Base-by-base conservation (phyloP, 1,140 invertebrate species). In the Heliothis virescens region DNA sequence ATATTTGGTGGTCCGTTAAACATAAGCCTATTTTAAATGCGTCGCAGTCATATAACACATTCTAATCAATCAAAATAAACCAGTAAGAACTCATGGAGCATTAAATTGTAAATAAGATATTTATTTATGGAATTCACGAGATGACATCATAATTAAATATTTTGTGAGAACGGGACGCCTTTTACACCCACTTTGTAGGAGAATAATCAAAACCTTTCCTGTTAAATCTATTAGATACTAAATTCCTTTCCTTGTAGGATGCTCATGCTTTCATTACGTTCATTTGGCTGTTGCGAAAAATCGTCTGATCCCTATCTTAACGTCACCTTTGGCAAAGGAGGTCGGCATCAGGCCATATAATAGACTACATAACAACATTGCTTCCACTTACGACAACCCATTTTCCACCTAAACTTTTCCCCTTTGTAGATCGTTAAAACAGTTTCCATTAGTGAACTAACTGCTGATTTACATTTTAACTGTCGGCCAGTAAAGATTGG, bases 391-490 rank as follows among this genome's bases (percentile, higher is more conserved):
- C 72, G 41, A 48, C 41, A 67, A 60, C n/a, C 41, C 18, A 75
- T 62, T 50, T 75, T 62, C 72, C 18, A 15, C 9, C n/a, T 73
- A 75, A 75, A 75, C 41, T 75, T 75, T 74, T 72, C 55, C 53
- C 72, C 18, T 9, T 71, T 71, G 34, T 53, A 7, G 55, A 29
- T 62, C 72, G 72, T 62, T 75, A 55, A 74, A 63, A 77, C 74
- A 62, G 59, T 77, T 65, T 65, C 74, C 74, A 77, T 77, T 77
- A 77, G 73, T 76, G 57, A 41, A 34, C 48, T 53, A 77, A 77
- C 62, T 60, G 57, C 55, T 65, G 60, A 77, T 77, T 65, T 65
- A 77, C 62, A 77, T 75, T 75, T 65, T 77, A 77, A 77, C 73
- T 41, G 47, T 47, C 15, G 21, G 15, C 18, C 11, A 59, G 9